phyloP scores from a whole-genome alignment of 2,797 vertebrate species.

The Pygocentrus nattereri region DNA sequence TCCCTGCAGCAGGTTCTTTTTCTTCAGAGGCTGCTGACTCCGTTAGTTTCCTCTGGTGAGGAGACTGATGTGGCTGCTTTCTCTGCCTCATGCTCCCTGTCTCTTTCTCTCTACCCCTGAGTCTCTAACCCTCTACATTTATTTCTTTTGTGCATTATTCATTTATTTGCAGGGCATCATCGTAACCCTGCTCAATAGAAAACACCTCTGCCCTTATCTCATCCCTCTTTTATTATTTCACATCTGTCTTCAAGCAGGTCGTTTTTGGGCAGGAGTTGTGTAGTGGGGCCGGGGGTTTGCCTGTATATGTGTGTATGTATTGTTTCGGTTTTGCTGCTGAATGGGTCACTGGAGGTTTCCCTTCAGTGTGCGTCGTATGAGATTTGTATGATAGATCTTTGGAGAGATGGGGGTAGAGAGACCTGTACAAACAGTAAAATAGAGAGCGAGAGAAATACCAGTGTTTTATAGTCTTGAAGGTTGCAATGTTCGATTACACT shows the following conservation, averaged over 20 bases:
- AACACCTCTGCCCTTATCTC: slow-evolving; percentile 32
- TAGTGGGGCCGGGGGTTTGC: slow-evolving; percentile 20
- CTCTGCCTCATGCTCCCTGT: neutral
- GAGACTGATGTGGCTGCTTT: slow-evolving; percentile 27
- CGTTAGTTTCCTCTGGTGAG: slow-evolving; percentile 42
- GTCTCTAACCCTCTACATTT: neutral
- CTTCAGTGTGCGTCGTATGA: slow-evolving; percentile 16
- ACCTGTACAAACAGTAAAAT: too few relatives aligned
- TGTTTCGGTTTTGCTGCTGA: slow-evolving; percentile 40
- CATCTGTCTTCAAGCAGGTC: slow-evolving; percentile 10
- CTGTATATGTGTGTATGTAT: slow-evolving; percentile 38
- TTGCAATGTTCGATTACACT: too few relatives aligned
- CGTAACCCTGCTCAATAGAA: slow-evolving; percentile 46
- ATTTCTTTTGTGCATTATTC: neutral
- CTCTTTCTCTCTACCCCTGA: neutral
- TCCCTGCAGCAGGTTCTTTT: slow-evolving; percentile 13
- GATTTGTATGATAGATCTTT: slow-evolving; percentile 28
- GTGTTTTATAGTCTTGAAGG: too few relatives aligned
- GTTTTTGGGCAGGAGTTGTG: slow-evolving; percentile 27
- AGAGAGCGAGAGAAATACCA: too few relatives aligned
- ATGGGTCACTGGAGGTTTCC: slow-evolving; percentile 43
- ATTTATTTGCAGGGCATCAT: slow-evolving; percentile 40
- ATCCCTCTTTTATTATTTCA: slow-evolving; percentile 36
- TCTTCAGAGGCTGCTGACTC: slow-evolving; percentile 33
- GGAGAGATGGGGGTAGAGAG: too few relatives aligned